Percentiles rank a stretch among this genome's conserved stretches.
These are phyloP conservation scores for Rhinogobio ventralis DNA, from an alignment of 2,797 vertebrate genomes.

Conservation along the genomic window DNA sequence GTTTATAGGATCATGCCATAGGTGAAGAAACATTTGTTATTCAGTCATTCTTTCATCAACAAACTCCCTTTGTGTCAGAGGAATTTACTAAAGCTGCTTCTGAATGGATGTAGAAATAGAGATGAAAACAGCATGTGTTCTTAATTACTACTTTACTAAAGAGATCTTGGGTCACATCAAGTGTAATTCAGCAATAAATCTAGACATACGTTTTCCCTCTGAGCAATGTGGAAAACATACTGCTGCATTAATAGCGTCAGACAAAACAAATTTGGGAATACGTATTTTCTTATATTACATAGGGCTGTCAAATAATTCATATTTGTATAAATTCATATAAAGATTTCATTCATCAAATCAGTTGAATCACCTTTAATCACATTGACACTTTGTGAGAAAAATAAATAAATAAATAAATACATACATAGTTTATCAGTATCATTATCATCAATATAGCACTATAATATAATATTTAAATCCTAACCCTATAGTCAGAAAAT, in stretches of 20 bases:
- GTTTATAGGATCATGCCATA: not conserved
- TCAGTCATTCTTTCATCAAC: not conserved
- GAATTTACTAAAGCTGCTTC: not conserved
- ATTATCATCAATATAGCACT: not conserved
- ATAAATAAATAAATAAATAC: not conserved
- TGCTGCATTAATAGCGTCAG: not conserved
- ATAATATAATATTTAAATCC: not conserved
- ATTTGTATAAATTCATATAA: not conserved
- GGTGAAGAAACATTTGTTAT: not conserved
- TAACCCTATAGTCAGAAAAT: not conserved
- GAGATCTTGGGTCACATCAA: conserved; percentile 4
- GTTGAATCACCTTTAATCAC: not conserved
- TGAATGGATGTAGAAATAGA: not conserved
- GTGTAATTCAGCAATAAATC: not conserved
- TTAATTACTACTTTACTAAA: not conserved
- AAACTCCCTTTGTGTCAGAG: not conserved
- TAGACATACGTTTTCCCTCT: not conserved
- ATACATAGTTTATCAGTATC: too few relatives aligned
- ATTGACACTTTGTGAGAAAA: not conserved
- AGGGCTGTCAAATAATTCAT: not conserved
- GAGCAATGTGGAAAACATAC: not conserved
- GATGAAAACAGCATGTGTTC: not conserved
- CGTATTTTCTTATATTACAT: not conserved
- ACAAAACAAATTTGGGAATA: too few relatives aligned
- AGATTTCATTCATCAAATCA: not conserved